Percentiles rank a stretch among this genome's conserved stretches.
These are phyloP conservation scores for Otolemur crassicaudatus DNA, from an alignment of 2,797 vertebrate species.

Conservation along the genomic window DNA sequence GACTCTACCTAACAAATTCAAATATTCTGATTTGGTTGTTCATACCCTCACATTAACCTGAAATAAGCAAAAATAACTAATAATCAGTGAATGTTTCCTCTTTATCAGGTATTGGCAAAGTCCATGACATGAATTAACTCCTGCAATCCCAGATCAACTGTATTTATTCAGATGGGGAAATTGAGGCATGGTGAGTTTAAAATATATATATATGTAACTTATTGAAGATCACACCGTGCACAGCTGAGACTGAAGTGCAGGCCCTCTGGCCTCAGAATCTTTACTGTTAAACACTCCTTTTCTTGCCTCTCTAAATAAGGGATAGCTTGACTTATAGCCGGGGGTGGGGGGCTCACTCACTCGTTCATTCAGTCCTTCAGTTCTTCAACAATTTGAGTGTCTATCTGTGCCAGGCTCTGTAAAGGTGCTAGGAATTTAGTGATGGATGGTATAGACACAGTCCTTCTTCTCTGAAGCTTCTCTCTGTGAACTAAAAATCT, in stretches of 20 bases:
- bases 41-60: no score
- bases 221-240: no score
- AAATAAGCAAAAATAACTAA: not conserved
- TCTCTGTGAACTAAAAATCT: no score
- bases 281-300: not conserved
- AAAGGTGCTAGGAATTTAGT: not conserved
- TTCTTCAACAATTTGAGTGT: not conserved
- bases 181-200: not conserved
- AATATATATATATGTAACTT: not conserved
- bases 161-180: not conserved
- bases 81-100: not conserved
- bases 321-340: not conserved
- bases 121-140: not conserved
- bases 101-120: not conserved
- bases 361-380: not conserved
- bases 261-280: not conserved
- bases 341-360: not conserved
- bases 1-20: not conserved
- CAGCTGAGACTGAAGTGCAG: no score
- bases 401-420: not conserved
- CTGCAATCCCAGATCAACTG: not conserved
- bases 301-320: not conserved
- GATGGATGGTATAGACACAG: not conserved
- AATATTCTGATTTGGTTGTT: not conserved
- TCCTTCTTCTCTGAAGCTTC: not conserved